phyloP scores from a whole-genome alignment of 2,113 vertebrate species.

The Cyprinodon variegatus region DNA sequence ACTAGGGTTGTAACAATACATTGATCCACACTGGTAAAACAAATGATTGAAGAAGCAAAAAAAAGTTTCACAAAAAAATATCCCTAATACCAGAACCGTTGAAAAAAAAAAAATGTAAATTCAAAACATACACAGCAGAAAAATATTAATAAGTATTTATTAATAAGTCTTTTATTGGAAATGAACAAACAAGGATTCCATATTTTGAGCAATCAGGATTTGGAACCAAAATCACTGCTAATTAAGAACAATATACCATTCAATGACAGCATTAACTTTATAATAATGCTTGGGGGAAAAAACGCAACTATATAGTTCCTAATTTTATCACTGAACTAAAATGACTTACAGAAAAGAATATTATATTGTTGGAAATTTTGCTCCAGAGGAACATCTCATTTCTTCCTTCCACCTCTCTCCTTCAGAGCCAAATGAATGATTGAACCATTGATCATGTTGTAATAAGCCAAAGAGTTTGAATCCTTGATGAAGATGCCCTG shows the following conservation, averaged over 20 bases:
- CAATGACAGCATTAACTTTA: not conserved
- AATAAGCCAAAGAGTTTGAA: conserved; percentile 98
- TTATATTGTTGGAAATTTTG: conserved; percentile 8
- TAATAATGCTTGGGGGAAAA: conserved; percentile 9
- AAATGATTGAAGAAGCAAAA: no score
- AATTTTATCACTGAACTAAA: conserved; percentile 16
- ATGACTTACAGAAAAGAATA: not conserved
- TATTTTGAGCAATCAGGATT: conserved; percentile 19
- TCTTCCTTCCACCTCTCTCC: conserved; percentile 98
- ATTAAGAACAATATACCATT: not conserved
- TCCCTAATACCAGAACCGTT: not conserved
- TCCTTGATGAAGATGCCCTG: conserved; percentile 99
- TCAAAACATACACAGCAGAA: not conserved
- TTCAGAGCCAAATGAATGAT: conserved; percentile 96
- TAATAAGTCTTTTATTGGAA: conserved; percentile 62
- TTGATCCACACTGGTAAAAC: no score
- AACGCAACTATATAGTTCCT: not conserved
- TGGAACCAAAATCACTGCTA: not conserved
- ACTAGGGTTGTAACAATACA: no score
- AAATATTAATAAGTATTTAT: not conserved
- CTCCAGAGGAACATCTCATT: conserved; percentile 74
- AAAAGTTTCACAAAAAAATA: no score
- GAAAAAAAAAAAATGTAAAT: not conserved
- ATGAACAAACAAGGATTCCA: not conserved
- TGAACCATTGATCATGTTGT: conserved; percentile 95